Base-by-base conservation (phyloP, 2,797 vertebrate genomes). In the Accipiter fasciatus region DNA sequence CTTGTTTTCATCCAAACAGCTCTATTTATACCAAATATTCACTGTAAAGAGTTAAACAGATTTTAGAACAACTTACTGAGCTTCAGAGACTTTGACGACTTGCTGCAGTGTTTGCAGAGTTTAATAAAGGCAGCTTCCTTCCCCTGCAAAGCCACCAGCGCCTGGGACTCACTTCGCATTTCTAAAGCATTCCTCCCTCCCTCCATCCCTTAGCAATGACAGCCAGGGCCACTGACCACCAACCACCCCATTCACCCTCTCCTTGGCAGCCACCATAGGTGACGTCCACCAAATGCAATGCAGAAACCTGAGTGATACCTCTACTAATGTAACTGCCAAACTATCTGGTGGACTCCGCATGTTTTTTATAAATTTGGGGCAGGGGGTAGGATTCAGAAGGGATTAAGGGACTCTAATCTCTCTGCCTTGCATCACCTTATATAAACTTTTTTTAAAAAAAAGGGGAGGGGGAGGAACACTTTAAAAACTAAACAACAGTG, bases 91-190 rank as follows among this genome's bases (percentile, higher is more conserved):
- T 87, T 84, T 6, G 26, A 66, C 1, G 1, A 79, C 54, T 65
- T 79, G 73, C 49, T 28, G 37, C 65, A 88, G 64, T 40, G n/a
- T 83, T 79, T 94, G 70, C 28, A 54, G 65, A 88, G 49, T 7
- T 88, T 76, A 94, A 92, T 82, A 87, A 91, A 89, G 52, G 61
- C 79, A 79, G 46, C 21, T 86, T 84, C 82, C 61, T 52, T 86
- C 70, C 81, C 47, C 83, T 81, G 52, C 49, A 82, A 92, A 79
- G 49, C 46, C 61, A 90, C 70, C 73, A 90, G 47, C 0, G 21
- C 40, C 66, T 71, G 64, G 64, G 78, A 88, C 87, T 93, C 11
- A 2, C 39, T 71, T 91, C 70, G 72, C 50, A 87, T 91, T 94
- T 87, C 66, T 87, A 70, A 95, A 82, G 52, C 92, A 82, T 94